Conservation (phyloP, 2,113 vertebrate species). For the Alectura lathami region DNA sequence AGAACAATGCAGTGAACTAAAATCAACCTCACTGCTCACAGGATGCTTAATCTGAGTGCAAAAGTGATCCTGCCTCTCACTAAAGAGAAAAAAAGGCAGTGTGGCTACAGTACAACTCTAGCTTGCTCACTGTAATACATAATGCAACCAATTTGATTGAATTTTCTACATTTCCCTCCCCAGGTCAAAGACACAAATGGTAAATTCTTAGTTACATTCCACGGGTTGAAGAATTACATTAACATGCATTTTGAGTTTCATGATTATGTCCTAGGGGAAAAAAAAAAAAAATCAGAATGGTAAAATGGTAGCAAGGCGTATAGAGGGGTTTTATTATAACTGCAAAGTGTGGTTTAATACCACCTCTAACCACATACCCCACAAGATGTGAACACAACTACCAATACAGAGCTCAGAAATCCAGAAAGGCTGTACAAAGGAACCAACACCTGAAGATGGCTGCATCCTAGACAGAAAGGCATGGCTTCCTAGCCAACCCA, state of each 20-base stretch:
- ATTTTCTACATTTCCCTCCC: not conserved
- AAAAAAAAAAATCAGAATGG: not conserved
- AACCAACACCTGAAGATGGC: not conserved
- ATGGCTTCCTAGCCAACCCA: not conserved
- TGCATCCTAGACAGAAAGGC: not conserved
- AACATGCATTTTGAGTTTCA: not conserved
- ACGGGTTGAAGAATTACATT: not conserved
- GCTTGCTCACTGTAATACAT: not conserved
- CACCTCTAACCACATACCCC: not conserved
- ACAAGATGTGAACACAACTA: not conserved
- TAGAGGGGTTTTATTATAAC: not conserved
- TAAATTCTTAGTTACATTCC: not conserved
- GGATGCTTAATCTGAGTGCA: not conserved
- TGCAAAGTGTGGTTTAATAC: not conserved
- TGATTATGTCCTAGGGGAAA: not conserved
- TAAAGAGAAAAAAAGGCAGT: not conserved
- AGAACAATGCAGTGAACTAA: not conserved
- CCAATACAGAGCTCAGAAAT: not conserved
- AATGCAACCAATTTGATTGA: fast-evolving
- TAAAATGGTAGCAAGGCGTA: not conserved
- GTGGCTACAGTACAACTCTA: not conserved
- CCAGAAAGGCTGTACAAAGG: not conserved
- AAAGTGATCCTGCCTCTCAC: not conserved
- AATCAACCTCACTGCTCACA: not conserved
- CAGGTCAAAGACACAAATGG: not conserved